A percentile compares a stretch with the other conserved stretches of the same genome.
These are phyloP conservation scores for Chrysolophus pictus DNA, from an alignment of 2,797 vertebrate genomes.

Conservation along the genomic window DNA sequence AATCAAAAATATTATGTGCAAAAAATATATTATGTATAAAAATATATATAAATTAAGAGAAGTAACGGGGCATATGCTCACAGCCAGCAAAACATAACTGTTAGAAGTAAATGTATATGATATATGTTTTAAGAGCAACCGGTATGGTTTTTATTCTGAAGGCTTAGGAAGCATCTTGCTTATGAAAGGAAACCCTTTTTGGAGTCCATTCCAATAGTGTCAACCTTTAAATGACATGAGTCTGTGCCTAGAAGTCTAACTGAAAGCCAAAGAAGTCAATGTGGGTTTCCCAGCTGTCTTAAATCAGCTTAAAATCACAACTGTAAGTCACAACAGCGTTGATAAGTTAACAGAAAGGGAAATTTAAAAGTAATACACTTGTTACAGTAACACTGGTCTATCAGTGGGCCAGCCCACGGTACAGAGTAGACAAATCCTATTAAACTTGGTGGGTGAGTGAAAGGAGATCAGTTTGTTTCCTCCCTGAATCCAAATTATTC, in stretches of 20 bases:
- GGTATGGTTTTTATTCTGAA: neutral
- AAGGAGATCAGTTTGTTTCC: conserved; percentile 67
- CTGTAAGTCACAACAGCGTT: neutral
- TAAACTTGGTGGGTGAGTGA: conserved; percentile 33
- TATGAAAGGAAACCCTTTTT: neutral
- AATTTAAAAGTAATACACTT: neutral
- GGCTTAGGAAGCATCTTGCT: neutral
- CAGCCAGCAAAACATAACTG: neutral
- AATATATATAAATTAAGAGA: neutral
- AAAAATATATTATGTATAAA: neutral
- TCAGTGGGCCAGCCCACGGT: neutral
- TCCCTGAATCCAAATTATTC: conserved; percentile 78
- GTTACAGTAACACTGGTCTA: neutral
- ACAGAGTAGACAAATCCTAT: neutral
- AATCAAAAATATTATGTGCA: neutral
- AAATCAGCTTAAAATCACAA: conserved; percentile 8
- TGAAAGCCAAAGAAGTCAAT: neutral
- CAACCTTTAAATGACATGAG: neutral
- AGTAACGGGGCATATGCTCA: neutral
- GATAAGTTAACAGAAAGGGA: neutral
- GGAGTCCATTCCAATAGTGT: neutral
- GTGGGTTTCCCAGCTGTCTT: neutral
- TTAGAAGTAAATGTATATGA: neutral
- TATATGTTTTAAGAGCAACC: neutral
- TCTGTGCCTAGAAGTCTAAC: neutral